A percentile compares a stretch with the other conserved stretches of the same genome.
These are phyloP conservation scores for Jaculus jaculus DNA, from an alignment of 2,113 vertebrate genomes.

Conservation along the genomic window DNA sequence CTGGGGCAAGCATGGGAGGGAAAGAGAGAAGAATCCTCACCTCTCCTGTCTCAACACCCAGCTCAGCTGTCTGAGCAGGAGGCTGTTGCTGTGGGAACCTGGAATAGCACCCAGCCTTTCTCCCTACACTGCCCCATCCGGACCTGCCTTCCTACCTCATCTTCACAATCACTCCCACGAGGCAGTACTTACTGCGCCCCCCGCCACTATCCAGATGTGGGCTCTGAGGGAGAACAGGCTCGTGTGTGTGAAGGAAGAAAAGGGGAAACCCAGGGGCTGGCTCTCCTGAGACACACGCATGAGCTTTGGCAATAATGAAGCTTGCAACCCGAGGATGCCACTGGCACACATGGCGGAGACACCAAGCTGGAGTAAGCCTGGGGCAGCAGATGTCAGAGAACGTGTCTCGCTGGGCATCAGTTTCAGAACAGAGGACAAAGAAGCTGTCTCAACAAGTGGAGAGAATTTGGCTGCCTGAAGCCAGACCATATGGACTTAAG, in stretches of 20 bases:
- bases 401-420: not conserved
- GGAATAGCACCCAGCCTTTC: not conserved
- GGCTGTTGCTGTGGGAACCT: conserved; percentile 45
- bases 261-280: not conserved
- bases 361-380: not conserved
- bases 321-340: not conserved
- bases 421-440: not conserved
- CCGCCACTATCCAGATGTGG: not conserved
- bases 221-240: not conserved
- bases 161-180: not conserved
- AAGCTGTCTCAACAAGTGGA: not conserved
- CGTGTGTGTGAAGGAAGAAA: not conserved
- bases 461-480: not conserved
- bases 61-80: conserved; percentile 12
- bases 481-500: not conserved
- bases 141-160: conserved; percentile 21
- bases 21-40: not conserved
- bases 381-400: not conserved
- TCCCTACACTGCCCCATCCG: not conserved
- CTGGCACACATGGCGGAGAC: not conserved
- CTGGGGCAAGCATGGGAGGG: not conserved
- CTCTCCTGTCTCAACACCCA: not conserved
- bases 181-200: not conserved
- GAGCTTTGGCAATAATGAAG: not conserved
- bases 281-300: not conserved